Evolutionary conservation across 1,140 invertebrate genomes (phyloP), one percentile per base, ranked within the genome.

Genomic region (Thrips palmi): DNA sequence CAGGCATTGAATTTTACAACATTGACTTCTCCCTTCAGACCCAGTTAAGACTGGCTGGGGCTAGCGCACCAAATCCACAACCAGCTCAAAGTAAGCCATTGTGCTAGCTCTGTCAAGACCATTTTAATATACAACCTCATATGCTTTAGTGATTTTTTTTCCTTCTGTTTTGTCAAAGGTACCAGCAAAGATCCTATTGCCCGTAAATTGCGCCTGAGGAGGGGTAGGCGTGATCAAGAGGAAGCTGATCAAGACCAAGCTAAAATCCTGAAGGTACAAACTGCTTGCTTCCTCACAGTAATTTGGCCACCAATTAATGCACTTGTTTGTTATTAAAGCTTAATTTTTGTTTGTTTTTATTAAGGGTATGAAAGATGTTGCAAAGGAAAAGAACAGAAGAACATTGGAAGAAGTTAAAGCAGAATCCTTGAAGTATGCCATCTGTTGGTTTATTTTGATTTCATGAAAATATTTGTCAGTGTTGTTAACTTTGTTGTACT

Each of bases 11-110:
- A 54, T 98, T 86, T 63, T 99, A 98, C 57, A 98, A 98, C 49
- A 94, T 99, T 38, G 94, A 99, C 60, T 99, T 98, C 64, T 96
- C 91, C 0, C 64, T 99, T 18, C 86, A 91, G 64, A 85, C 85
- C 53, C 92, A 98, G 52, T 55, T 97, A 18, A 64, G 87, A 41
- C 57, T 96, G 39, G 93, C 92, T 33, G 93, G 92, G 1, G 91
- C 91, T 8, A 76, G 76, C 36, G 72, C 86, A 17, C 73, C 82
- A 12, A 68, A 72, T 23, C 73, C 81, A 18, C 61, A 67, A 35
- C 70, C 76, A 32, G 60, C 70, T 5, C 66, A 66, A 36, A 68
- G 74, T 76, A 54, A 56, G 62, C 61, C 40, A 37, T 45, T 27
- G 34, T 23, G 23, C 27, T 20, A 39, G 29, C 20, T 30, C 41